Evolutionary conservation across 2,797 vertebrate genomes (phyloP).

Genomic region (Acanthis flammea): DNA sequence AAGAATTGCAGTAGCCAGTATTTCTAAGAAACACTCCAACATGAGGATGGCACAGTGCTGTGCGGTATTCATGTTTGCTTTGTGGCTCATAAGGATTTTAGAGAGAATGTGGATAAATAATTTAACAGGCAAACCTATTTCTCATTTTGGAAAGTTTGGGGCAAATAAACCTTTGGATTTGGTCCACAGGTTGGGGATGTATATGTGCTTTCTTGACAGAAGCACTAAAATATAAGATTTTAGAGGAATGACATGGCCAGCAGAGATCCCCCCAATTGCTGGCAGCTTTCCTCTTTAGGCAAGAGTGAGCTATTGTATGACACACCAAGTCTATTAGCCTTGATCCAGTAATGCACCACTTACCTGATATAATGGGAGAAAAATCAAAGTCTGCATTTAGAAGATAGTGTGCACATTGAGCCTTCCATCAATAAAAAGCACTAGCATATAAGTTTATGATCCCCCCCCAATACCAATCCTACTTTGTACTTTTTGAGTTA

Average conservation of each 20-base stretch:
- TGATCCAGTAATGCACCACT: background rate
- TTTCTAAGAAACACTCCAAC: background rate
- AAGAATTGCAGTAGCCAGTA: background rate
- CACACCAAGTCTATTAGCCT: background rate
- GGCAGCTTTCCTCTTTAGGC: background rate
- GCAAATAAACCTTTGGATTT: background rate
- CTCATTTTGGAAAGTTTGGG: background rate
- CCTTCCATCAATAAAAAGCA: background rate
- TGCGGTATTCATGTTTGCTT: background rate
- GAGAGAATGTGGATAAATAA: background rate
- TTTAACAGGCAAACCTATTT: background rate
- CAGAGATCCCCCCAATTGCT: background rate
- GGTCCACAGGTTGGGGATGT: background rate
- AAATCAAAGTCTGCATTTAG: background rate
- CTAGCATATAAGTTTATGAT: background rate
- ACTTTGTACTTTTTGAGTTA: background rate
- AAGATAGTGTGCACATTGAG: background rate
- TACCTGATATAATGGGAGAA: background rate
- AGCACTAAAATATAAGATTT: background rate
- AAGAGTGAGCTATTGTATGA: background rate
- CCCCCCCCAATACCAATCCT: background rate
- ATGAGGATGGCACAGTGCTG: rapidly evolving
- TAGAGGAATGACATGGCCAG: background rate
- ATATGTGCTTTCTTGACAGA: background rate
- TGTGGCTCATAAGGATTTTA: background rate